A percentile compares a stretch with the other conserved stretches of the same genome.
These are phyloP conservation scores for Plestiodon gilberti DNA, from an alignment of 2,113 vertebrate genomes.

Conservation along the genomic window DNA sequence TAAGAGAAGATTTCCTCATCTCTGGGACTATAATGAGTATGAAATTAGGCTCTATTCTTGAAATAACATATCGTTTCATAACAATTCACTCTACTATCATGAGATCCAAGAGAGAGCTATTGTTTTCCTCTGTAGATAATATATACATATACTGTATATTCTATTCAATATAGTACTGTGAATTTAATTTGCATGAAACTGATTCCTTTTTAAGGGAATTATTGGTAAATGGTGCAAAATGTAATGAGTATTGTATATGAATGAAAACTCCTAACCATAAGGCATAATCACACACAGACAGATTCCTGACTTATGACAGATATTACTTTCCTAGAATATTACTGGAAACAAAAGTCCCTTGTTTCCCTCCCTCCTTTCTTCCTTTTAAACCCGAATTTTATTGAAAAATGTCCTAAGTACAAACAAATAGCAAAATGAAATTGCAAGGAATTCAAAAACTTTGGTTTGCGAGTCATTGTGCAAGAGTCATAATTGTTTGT, in stretches of 20 bases:
- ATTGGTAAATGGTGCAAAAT: background rate
- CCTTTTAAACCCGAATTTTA: background rate
- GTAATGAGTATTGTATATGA: background rate
- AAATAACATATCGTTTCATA: background rate
- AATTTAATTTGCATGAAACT: background rate
- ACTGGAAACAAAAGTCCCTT: background rate
- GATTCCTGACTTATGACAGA: background rate
- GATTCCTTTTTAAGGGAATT: slow-evolving; percentile 7
- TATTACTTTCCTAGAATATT: background rate
- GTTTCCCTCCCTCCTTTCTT: too few species aligned
- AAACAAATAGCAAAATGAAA: too few species aligned
- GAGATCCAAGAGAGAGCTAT: background rate
- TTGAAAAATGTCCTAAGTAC: too few species aligned
- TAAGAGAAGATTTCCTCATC: slow-evolving; percentile 6
- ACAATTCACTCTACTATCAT: slow-evolving; percentile 7
- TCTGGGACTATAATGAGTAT: background rate
- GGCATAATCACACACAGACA: background rate
- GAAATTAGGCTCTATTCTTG: slow-evolving; percentile 8
- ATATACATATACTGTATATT: background rate
- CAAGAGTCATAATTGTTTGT: too few species aligned
- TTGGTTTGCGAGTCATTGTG: too few species aligned
- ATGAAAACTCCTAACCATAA: slow-evolving; percentile 9
- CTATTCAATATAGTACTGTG: background rate
- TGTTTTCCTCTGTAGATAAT: slow-evolving; percentile 11
- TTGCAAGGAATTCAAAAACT: too few species aligned